Conservation (phyloP, 2,888 invertebrate genomes). For the Trachelus troglodyta region DNA sequence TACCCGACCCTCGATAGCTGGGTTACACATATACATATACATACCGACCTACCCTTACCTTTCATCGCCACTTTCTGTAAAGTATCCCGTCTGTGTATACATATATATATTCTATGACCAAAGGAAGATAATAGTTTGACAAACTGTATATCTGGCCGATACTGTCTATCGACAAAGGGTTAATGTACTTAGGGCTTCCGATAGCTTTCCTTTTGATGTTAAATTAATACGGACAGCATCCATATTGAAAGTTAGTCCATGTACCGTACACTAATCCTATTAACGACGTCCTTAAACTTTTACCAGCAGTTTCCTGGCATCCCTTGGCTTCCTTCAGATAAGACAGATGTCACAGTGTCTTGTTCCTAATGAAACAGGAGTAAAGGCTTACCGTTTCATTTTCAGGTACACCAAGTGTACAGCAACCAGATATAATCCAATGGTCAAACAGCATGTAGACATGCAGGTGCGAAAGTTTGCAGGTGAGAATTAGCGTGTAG, state of each 20-base stretch:
- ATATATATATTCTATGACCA: not conserved
- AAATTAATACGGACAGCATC: not conserved
- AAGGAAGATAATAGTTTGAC: not conserved
- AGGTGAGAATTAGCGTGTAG: not conserved
- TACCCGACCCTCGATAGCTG: not conserved
- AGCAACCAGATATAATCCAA: not conserved
- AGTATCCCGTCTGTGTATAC: no score
- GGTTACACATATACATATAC: not conserved
- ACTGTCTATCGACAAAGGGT: not conserved
- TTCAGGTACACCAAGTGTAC: not conserved
- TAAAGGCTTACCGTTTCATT: not conserved
- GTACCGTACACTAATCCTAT: not conserved
- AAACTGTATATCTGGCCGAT: not conserved
- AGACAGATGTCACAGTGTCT: not conserved
- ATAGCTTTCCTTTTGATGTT: slow-evolving; percentile 1
- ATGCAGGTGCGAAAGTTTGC: not conserved
- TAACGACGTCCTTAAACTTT: not conserved
- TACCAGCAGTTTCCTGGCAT: not conserved
- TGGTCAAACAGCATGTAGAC: not conserved
- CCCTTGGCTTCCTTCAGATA: not conserved
- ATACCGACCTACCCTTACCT: not conserved
- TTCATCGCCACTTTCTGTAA: not conserved
- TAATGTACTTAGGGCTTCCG: not conserved
- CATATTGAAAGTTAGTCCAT: not conserved
- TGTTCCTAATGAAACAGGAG: not conserved